Evolutionary conservation across 2,888 invertebrate species (phyloP), one percentile per base, ranked within the genome.

Genomic region (Scrobipalpa costella): DNA sequence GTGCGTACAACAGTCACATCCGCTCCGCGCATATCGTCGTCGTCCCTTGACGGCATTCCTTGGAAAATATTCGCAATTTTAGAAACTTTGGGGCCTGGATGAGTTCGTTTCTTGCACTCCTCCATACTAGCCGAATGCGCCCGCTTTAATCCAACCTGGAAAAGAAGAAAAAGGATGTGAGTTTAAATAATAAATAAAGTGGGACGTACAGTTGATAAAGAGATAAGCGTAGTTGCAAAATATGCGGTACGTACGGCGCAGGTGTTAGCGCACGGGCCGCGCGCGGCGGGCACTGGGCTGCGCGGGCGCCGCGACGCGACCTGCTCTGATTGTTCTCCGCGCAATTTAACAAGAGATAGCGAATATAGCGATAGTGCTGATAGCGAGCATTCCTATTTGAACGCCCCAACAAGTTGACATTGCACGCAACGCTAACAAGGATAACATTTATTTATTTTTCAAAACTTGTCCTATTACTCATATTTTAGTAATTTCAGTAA

Each of bases 1-100:
- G 97, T 96, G 68, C 97, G 93, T 66, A 96, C 96, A 57, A 96
- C 96, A 11, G 95, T 94, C 47, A 95, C 95, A 75, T 94, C 94
- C 71, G 79, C 83, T 67, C 89, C 88, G 74, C 88, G 86, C 80
- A 90, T 85, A 71, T 92, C 91, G 79, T 85, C 91, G 78, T 86
- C 93, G 84, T 86, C 93, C 71, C 85, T 88, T 61, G 92, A 93
- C 71, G 94, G 93, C 92, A 94, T 94, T 71, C 94, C 94, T 92
- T 97, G 97, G 87, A 97, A 97, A 82, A 97, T 95, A 86, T 97
- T 97, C 66, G 97, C 97, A 72, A 97, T 97, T 92, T 97, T 96
- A 69, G 97, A 97, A 78, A 97, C 97, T 92, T 97, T 97, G 75
- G 95, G 94, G 86, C 96, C 96, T 72, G 85, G 77, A 82, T 93